These are phyloP conservation scores for Zhuqinia jingwanae DNA, from an alignment of 2,888 invertebrate species.

Conservation along the genomic window DNA sequence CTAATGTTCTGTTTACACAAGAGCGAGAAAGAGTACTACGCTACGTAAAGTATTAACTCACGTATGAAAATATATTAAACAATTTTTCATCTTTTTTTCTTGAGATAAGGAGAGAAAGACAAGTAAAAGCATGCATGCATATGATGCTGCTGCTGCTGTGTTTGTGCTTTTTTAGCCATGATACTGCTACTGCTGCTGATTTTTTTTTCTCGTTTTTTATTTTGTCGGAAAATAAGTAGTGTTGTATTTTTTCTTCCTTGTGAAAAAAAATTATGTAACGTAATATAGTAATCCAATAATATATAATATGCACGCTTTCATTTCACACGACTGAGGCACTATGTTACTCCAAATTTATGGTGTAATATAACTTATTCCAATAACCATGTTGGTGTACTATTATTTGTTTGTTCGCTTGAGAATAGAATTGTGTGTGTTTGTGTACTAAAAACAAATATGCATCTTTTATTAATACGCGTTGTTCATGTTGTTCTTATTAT, in stretches of 20 bases:
- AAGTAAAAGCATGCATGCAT: no score
- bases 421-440: no score
- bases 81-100: conserved; percentile 44
- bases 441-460: background rate
- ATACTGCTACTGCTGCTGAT: background rate
- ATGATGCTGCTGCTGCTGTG: background rate
- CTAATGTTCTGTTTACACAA: conserved; percentile 17
- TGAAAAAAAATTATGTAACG: background rate
- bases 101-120: background rate
- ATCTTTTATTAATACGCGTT: background rate
- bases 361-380: conserved; percentile 1
- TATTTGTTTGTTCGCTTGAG: background rate
- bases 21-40: background rate
- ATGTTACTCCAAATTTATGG: conserved; percentile 20
- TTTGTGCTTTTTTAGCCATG: no score
- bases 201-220: no score
- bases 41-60: conserved; percentile 29
- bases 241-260: background rate
- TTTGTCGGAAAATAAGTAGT: background rate
- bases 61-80: conserved; percentile 43
- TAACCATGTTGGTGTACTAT: background rate
- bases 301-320: conserved; percentile 22
- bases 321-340: background rate
- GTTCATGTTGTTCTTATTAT: background rate
- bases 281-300: conserved; percentile 30